Percentiles rank a stretch among this genome's conserved stretches.
phyloP scores from a whole-genome alignment of 2,113 vertebrate species.

The Leiothrix lutea region DNA sequence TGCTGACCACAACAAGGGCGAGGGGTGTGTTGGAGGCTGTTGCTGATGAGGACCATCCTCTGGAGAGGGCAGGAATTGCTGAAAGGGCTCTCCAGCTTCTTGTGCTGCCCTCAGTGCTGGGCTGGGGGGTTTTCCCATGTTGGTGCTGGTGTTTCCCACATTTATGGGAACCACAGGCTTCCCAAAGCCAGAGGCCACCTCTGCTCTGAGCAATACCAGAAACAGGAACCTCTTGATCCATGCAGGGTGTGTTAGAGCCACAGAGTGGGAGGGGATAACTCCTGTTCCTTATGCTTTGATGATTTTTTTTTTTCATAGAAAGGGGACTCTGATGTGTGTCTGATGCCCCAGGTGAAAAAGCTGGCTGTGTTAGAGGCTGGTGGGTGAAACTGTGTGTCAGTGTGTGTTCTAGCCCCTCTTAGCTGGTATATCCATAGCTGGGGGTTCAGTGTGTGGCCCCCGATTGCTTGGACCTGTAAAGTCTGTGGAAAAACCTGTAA shows the following conservation, averaged over 20 bases:
- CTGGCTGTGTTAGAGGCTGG: background rate
- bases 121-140: background rate
- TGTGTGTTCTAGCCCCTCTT: background rate
- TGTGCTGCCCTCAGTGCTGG: background rate
- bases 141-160: background rate
- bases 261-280: background rate
- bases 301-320: background rate
- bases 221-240: background rate
- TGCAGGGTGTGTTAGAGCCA: rapidly evolving
- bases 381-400: background rate
- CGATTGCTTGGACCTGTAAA: background rate
- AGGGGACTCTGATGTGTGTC: background rate
- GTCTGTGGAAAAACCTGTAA: background rate
- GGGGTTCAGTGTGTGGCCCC: background rate
- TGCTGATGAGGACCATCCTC: background rate
- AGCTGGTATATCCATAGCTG: background rate
- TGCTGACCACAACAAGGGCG: background rate
- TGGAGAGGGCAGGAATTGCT: background rate
- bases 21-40: background rate
- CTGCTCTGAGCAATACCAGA: background rate
- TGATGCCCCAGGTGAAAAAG: background rate
- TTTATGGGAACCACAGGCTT: background rate
- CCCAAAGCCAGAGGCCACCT: background rate
- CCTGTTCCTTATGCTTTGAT: background rate
- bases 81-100: background rate